Percentiles rank a stretch among this genome's conserved stretches.
These are phyloP conservation scores for Apostichopus californicus DNA, from an alignment of 35 echinoderm and acorn worm species.

Conservation along the genomic window DNA sequence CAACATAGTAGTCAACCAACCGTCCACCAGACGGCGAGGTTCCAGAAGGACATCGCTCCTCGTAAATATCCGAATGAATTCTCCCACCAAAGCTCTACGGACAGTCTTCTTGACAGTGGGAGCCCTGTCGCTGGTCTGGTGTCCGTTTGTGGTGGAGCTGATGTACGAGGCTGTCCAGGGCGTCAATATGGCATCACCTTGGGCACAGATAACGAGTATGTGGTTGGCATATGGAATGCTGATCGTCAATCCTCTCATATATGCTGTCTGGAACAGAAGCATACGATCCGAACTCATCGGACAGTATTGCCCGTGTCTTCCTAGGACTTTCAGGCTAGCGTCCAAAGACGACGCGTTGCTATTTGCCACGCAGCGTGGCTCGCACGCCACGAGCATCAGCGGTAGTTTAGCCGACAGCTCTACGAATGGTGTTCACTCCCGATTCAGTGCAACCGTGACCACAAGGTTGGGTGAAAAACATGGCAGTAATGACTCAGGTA, in stretches of 20 bases:
- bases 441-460: conserved; percentile 36
- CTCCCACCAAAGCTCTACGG: conserved; percentile 81
- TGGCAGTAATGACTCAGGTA: conserved; percentile 52
- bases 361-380: conserved; percentile 53
- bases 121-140: conserved; percentile 59
- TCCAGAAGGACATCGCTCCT: conserved; percentile 79
- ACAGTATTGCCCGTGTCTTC: conserved; percentile 67
- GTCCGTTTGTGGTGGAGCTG: conserved; percentile 63
- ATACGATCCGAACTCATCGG: conserved; percentile 70
- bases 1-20: conserved; percentile 65
- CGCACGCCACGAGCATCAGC: conserved; percentile 74
- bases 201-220: conserved; percentile 47
- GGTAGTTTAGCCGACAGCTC: conserved; percentile 44
- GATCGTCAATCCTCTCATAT: conserved; percentile 71
- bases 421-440: conserved; percentile 28
- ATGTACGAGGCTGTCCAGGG: conserved; percentile 70
- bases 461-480: conserved; percentile 26
- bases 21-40: conserved; percentile 28
- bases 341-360: conserved; percentile 66
- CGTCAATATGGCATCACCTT: conserved; percentile 14
- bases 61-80: conserved; percentile 89
- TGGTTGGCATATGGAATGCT: conserved; percentile 67
- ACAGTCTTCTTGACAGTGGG: conserved; percentile 76
- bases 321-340: conserved; percentile 41
- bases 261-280: conserved; percentile 89